Conservation (phyloP, 2,888 invertebrate genomes). For the Ptychoptera contaminata region DNA sequence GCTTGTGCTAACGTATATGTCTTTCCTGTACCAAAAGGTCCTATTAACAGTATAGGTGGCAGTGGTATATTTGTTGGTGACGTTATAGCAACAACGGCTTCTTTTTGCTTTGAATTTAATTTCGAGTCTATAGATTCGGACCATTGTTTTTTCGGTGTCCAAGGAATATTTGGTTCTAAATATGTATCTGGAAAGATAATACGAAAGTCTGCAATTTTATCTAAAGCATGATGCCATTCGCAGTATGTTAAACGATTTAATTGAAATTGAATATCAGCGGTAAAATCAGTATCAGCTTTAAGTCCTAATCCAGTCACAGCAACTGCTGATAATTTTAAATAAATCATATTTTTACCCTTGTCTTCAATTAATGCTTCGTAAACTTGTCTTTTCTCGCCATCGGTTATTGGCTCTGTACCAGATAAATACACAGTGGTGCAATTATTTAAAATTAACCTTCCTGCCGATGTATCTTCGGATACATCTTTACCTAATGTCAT, state of each 20-base stretch:
- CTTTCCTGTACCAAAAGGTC: conserved; percentile 79
- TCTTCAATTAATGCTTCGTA: conserved; percentile 66
- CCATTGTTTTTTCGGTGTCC: conserved; percentile 55
- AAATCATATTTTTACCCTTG: conserved; percentile 63
- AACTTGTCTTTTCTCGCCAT: conserved; percentile 33
- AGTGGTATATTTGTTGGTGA: conserved; percentile 42
- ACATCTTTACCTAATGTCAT: conserved; percentile 55
- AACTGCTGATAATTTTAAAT: conserved; percentile 49
- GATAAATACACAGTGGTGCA: conserved; percentile 53
- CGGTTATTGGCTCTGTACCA: conserved; percentile 17
- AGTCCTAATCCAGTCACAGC: conserved; percentile 47
- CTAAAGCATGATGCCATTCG: conserved; percentile 72
- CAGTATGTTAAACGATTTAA: conserved; percentile 64
- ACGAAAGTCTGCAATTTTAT: conserved; percentile 51
- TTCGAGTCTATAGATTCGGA: conserved; percentile 42
- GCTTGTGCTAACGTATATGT: conserved; percentile 68
- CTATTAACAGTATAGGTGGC: conserved; percentile 57
- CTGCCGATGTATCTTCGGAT: conserved; percentile 69
- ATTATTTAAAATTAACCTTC: conserved; percentile 59
- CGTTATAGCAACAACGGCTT: conserved; percentile 62
- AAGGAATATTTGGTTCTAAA: conserved; percentile 46
- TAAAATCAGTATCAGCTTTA: conserved; percentile 43
- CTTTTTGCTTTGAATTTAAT: conserved; percentile 61
- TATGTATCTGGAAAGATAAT: conserved; percentile 56
- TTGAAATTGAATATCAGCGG: conserved; percentile 64